Percentiles rank a stretch among this genome's conserved stretches.
phyloP scores from a whole-genome alignment of 2,113 vertebrate species.

The Pavo muticus region DNA sequence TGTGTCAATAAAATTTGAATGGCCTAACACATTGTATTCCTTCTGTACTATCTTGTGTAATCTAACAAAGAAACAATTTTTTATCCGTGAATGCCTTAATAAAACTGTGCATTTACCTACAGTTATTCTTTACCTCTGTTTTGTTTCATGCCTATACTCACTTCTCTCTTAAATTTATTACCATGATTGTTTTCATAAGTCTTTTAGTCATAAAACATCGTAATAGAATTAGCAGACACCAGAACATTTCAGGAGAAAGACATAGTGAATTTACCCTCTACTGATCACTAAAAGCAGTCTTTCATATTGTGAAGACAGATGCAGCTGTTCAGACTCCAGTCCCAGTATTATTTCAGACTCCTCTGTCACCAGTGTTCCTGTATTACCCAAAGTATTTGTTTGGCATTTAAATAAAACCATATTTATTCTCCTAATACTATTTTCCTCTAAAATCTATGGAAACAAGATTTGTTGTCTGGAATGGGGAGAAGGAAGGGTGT shows the following conservation, averaged over 20 bases:
- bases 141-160: not conserved
- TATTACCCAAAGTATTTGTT: not conserved
- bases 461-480: not conserved
- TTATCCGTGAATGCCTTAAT: not conserved
- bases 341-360: not conserved
- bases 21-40: not conserved
- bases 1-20: not conserved
- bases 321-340: not conserved
- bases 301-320: not conserved
- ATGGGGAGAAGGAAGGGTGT: no score
- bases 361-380: not conserved
- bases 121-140: not conserved
- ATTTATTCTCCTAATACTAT: not conserved
- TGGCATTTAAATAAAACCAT: not conserved
- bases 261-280: not conserved
- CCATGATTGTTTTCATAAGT: rapidly evolving
- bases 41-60: not conserved
- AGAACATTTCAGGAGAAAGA: not conserved
- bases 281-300: not conserved
- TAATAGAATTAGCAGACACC: not conserved
- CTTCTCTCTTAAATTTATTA: not conserved
- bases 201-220: not conserved
- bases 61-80: not conserved
- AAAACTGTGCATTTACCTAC: not conserved
- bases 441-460: not conserved